These are phyloP conservation scores for Gallinago media DNA, from an alignment of 2,113 vertebrate genomes.

Conservation along the genomic window DNA sequence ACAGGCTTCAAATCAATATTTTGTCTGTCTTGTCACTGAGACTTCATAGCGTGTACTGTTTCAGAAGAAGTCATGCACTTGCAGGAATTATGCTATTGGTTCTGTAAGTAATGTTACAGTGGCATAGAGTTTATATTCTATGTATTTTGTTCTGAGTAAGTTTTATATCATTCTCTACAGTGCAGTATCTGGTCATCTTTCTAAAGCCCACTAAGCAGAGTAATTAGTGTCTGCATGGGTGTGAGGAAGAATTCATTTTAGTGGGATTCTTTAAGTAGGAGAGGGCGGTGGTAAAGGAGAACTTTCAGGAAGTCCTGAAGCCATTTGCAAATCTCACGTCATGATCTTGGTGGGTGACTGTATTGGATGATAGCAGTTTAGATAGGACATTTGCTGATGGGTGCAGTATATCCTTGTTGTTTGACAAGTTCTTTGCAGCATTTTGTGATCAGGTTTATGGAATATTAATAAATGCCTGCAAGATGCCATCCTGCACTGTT, in stretches of 20 bases:
- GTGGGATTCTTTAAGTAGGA: not conserved
- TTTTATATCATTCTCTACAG: not conserved
- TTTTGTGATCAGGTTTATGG: not conserved
- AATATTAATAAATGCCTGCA: not conserved
- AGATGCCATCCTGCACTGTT: not conserved
- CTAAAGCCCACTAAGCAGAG: not conserved
- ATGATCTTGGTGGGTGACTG: not conserved
- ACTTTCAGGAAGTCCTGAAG: not conserved
- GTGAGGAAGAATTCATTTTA: not conserved
- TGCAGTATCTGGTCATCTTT: not conserved
- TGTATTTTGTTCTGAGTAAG: not conserved
- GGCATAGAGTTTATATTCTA: not conserved
- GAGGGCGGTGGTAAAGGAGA: not conserved
- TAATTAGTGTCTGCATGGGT: not conserved
- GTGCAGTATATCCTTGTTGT: not conserved
- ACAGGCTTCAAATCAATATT: not conserved
- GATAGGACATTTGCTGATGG: not conserved
- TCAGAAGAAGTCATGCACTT: not conserved
- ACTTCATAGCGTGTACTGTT: not conserved
- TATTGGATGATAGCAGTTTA: not conserved
- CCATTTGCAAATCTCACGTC: not conserved
- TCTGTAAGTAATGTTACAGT: not conserved
- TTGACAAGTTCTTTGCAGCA: not conserved
- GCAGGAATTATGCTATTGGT: not conserved
- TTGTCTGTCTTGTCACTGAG: not conserved